Evolutionary conservation across 2,888 invertebrate species (phyloP), one percentile per base, ranked within the genome.

Genomic region (Phlogophora meticulosa): DNA sequence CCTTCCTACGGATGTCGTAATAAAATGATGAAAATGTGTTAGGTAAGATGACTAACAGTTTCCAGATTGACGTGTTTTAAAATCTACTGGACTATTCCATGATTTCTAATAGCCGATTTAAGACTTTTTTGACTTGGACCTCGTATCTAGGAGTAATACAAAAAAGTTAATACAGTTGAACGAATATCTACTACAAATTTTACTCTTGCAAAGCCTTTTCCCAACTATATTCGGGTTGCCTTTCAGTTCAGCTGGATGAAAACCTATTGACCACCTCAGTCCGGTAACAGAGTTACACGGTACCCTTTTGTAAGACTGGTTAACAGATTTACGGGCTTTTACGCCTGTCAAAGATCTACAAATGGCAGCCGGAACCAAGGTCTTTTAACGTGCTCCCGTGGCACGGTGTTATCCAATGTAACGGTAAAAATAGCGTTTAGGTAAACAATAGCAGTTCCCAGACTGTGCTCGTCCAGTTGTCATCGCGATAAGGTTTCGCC

Each of bases 1-100:
- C 5, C 70, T 64, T 74, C 74, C 64, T 68, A 55, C 46, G 56
- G 70, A 74, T 51, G 63, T 42, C 38, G 69, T 70, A 70, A 56
- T 62, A 69, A 51, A 56, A n/a, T 51, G 63, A 68, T 24, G 20
- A 73, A 51, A 59, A 73, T 58, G 17, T 56, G 15, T 24, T 48
- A 28, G 28, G 28, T 28, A 51, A 13, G 11, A 58, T 46, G 61
- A 56, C 22, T 52, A 34, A 69, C 17, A 38, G 10, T 15, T 64
- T 66, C 17, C 36, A 45, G 24, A 13, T 51, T 48, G 32, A 56
- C 32, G 46, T 55, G 24, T 40, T 24, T 4, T 15, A 28, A 20
- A 10, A 42, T 55, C 28, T 28, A 17, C 42, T 28, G n/a, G 42
- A 55, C 17, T 7, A 34, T 13, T 49, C 48, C 36, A 22, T 53